Percentiles rank a stretch among this genome's conserved stretches.
Evolutionary conservation across 1,140 invertebrate species (phyloP).

Genomic region (Chrysopa pallens): DNA sequence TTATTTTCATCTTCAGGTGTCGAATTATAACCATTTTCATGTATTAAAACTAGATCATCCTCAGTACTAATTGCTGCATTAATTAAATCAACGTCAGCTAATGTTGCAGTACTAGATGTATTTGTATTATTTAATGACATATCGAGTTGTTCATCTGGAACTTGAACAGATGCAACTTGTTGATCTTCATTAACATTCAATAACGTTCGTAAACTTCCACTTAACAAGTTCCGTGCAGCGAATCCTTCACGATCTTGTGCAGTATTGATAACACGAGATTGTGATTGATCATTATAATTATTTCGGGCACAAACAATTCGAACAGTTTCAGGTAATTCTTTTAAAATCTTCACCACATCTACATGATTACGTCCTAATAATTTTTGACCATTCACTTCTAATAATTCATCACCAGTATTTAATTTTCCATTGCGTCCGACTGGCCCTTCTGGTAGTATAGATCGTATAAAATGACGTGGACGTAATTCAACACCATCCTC

Average conservation of each 20-base stretch:
- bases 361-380: conserved; percentile 74
- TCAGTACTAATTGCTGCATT: too few relatives aligned
- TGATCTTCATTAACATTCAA: not conserved
- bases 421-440: conserved; percentile 65
- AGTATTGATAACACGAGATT: conserved; percentile 42
- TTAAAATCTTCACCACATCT: conserved; percentile 76
- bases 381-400: conserved; percentile 74
- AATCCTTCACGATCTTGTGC: conserved; percentile 59
- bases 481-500: conserved; percentile 65
- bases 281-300: conserved; percentile 29
- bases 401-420: conserved; percentile 74
- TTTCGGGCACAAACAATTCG: conserved; percentile 62
- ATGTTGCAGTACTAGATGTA: conserved; percentile 49
- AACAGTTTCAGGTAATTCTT: conserved; percentile 69
- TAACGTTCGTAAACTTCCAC: conserved; percentile 50
- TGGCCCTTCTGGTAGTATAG: conserved; percentile 72
- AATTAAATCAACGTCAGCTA: conserved; percentile 12
- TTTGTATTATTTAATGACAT: conserved; percentile 20
- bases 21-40: too few relatives aligned
- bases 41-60: too few relatives aligned
- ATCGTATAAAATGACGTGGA: conserved; percentile 72
- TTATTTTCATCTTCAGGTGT: too few relatives aligned
- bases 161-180: not conserved
- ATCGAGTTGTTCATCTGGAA: conserved; percentile 50
- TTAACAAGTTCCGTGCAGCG: conserved; percentile 55